Percentiles rank a stretch among this genome's conserved stretches.
These are phyloP conservation scores for Lithobius niger DNA, from an alignment of 1,140 invertebrate genomes.

Conservation along the genomic window DNA sequence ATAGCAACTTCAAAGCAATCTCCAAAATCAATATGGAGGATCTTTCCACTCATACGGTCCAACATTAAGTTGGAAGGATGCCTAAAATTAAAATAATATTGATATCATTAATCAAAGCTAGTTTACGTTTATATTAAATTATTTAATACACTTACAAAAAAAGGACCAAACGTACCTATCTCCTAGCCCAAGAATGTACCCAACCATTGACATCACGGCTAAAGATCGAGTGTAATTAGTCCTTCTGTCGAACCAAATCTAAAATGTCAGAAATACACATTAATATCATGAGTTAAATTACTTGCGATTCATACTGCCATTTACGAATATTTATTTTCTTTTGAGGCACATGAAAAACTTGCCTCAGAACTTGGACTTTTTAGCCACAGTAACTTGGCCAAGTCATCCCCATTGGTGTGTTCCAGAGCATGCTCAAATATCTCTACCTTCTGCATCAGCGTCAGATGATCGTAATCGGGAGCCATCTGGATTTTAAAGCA, in stretches of 20 bases:
- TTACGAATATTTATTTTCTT: too few species aligned
- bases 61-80: conserved; percentile 99
- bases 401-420: conserved; percentile 89
- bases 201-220: conserved; percentile 99
- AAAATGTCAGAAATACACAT: conserved; percentile 21
- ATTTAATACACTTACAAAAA: background rate
- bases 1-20: conserved; percentile 99
- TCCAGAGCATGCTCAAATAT: conserved; percentile 95
- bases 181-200: conserved; percentile 59
- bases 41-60: conserved; percentile 93
- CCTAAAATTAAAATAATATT: conserved; percentile 32
- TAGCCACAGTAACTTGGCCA: conserved; percentile 87
- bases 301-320: too few species aligned
- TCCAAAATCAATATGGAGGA: conserved; percentile 99
- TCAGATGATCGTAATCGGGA: conserved; percentile 94
- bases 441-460: conserved; percentile 97
- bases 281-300: too few species aligned
- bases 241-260: conserved; percentile 91
- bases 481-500: conserved; percentile 83
- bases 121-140: conserved; percentile 10
- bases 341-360: conserved; percentile 15
- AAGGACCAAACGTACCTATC: conserved; percentile 37
- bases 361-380: conserved; percentile 93
- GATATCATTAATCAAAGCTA: background rate
- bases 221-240: conserved; percentile 97